Conservation (phyloP, 2,797 vertebrate species). For the Peromyscus aztecus region DNA sequence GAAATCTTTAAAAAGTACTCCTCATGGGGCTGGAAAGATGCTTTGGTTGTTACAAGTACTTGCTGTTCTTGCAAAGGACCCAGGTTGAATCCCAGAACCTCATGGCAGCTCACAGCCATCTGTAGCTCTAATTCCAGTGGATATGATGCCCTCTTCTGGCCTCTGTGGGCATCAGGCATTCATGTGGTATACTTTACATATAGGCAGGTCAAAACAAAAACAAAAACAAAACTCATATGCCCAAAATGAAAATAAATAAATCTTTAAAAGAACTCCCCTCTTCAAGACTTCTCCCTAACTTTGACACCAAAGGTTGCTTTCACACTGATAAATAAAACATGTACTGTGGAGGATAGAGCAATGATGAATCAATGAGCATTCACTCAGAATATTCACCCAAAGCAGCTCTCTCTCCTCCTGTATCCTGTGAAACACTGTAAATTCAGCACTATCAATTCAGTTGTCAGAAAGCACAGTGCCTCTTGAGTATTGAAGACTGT, state of each 20-base stretch:
- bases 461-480: not conserved
- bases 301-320: not conserved
- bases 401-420: not conserved
- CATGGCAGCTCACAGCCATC: not conserved
- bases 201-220: not conserved
- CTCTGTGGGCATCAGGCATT: not conserved
- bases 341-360: not conserved
- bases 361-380: not conserved
- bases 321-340: conserved; percentile 17
- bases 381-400: not conserved
- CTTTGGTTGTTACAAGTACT: not conserved
- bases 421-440: not conserved
- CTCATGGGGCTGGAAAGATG: not conserved
- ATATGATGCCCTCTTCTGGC: not conserved
- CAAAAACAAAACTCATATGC: not conserved
- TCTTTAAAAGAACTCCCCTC: not conserved
- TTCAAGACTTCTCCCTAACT: not conserved
- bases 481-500: not conserved
- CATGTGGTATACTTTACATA: not conserved
- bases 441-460: not conserved
- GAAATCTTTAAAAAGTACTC: not conserved
- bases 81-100: not conserved
- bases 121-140: not conserved
- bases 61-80: not conserved
- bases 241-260: not conserved